Percentiles rank a stretch among this genome's conserved stretches.
Evolutionary conservation across 2,888 invertebrate genomes (phyloP).

Genomic region (Zaprionus lineosus): DNA sequence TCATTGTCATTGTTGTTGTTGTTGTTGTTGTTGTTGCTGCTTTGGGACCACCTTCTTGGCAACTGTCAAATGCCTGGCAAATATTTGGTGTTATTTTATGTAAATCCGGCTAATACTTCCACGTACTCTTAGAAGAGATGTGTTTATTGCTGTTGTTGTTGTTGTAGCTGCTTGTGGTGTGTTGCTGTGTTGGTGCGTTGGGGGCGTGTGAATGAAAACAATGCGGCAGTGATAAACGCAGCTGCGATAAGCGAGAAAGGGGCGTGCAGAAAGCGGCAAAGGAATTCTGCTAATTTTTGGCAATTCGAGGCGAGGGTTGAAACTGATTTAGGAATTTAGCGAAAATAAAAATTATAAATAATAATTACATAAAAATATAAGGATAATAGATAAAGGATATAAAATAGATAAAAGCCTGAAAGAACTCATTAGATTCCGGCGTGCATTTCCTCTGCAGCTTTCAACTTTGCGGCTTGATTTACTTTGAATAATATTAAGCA

Average conservation of each 20-base stretch:
- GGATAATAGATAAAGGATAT: too few species aligned
- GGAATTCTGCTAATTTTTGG: constrained; percentile 1
- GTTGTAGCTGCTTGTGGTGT: constrained; percentile 33
- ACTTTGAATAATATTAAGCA: too few species aligned
- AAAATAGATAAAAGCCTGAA: too few species aligned
- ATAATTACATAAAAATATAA: too few species aligned
- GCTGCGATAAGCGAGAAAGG: constrained; percentile 46
- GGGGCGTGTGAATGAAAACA: constrained; percentile 79
- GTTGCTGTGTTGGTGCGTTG: constrained; percentile 57
- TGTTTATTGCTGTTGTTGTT: constrained; percentile 9
- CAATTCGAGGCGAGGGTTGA: constrained; percentile 33
- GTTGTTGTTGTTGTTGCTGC: constrained; percentile 19
- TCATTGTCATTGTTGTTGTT: constrained; percentile 19
- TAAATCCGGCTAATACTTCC: constrained; percentile 47
- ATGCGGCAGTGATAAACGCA: constrained; percentile 76
- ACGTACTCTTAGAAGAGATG: constrained; percentile 22
- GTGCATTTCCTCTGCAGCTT: too few species aligned
- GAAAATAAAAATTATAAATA: too few species aligned
- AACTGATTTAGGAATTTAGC: too few species aligned
- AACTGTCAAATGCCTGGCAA: constrained; percentile 73
- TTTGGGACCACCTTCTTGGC: constrained; percentile 62
- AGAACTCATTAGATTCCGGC: too few species aligned
- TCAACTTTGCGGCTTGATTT: too few species aligned
- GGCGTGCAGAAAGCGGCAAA: constrained; percentile 5
- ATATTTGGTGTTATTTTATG: constrained; percentile 64